Conservation (phyloP, 2,797 vertebrate genomes). For the Pseudotriccus pelzelni region DNA sequence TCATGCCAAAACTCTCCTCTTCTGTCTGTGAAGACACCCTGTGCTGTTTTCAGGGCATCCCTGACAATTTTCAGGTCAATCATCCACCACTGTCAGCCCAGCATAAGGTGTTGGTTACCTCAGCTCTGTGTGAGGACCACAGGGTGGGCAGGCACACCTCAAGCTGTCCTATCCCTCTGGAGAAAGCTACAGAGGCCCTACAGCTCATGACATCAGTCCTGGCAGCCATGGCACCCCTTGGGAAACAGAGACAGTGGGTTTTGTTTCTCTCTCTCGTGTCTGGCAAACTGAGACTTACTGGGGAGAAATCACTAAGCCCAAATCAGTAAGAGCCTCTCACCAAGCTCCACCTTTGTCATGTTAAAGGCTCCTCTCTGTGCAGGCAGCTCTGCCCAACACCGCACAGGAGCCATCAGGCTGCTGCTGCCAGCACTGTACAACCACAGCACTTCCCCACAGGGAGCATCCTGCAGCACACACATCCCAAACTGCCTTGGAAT, state of each 20-base stretch:
- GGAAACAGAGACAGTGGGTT: neutral
- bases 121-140: neutral
- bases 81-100: neutral
- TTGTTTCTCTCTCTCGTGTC: neutral
- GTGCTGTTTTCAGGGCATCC: neutral
- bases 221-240: neutral
- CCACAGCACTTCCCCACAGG: neutral
- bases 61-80: neutral
- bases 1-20: constrained; percentile 1
- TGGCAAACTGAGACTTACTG: neutral
- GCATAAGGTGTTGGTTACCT: neutral
- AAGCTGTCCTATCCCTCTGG: neutral
- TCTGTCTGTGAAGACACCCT: neutral
- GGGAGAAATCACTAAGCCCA: neutral
- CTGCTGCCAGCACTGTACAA: neutral
- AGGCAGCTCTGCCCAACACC: neutral
- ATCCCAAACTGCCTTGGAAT: neutral
- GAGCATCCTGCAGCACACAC: constrained; percentile 21
- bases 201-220: neutral
- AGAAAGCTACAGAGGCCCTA: neutral
- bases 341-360: accelerated
- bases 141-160: neutral
- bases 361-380: neutral
- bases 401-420: neutral
- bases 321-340: neutral